Evolutionary conservation across 2,113 vertebrate genomes (phyloP), one percentile per base, ranked within the genome.

Genomic region (Piaya cayana): DNA sequence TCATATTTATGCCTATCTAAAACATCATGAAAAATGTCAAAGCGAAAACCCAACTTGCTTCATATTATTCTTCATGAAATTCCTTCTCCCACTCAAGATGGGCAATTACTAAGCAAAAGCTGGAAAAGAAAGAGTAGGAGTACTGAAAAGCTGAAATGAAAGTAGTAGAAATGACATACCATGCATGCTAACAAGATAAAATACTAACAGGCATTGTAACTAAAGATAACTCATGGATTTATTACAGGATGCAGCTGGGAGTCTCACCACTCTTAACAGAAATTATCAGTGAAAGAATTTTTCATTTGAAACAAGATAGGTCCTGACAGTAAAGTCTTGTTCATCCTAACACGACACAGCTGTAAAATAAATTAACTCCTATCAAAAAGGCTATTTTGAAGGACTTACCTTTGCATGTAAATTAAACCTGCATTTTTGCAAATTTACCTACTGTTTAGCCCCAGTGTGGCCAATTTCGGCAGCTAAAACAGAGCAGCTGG

Each of bases 391-490:
- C 27, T 6, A 2, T 7, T 23, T 4, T 12, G 37, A 67, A 68
- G 47, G 71, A 26, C 15, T 21, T 5, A 5, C 0, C 11, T 13
- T 5, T 13, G 26, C 6, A 12, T 1, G 30, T 3, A 4, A 32
- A 39, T 26, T 1, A n/a, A 83, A 71, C 1, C 23, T 22, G 43
- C 27, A 6, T 55, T 86, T 71, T 42, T 39, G 27, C 50, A 17
- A 3, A 10, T 67, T 15, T 32, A 26, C 63, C 45, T 43, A 43
- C 43, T 43, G 43, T 43, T 43, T 43, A 43, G 43, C 43, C 43
- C 43, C 17, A 15, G 43, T 6, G 13, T 17, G 17, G 43, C 13
- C 43, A 43, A 43, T 43, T 43, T 43, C 43, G 10, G 43, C 43
- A 43, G 43, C 43, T 43, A 43, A 43, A 43, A 43, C 17, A 17